Conservation (phyloP, 23 tunicate species). For the Clavelina lepadiformis region DNA sequence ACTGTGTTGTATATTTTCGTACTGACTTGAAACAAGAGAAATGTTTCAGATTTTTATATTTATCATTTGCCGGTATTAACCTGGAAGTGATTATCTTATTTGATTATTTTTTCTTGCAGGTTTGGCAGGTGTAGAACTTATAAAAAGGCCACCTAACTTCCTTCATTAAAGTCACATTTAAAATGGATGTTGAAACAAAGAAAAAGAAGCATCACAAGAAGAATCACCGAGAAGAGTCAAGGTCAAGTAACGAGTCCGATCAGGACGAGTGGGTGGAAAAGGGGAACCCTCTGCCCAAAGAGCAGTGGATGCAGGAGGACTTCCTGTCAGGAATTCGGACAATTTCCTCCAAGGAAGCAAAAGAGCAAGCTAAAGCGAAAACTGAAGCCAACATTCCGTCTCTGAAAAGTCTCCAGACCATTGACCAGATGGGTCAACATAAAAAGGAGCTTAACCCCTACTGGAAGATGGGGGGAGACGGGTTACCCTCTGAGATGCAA, state of each 20-base stretch:
- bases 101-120: too few species aligned
- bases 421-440: constrained; percentile 71
- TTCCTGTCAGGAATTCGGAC: constrained; percentile 44
- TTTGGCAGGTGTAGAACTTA: too few species aligned
- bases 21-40: too few species aligned
- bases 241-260: constrained; percentile 4
- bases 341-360: constrained; percentile 37
- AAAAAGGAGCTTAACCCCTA: constrained; percentile 68
- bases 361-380: constrained; percentile 23
- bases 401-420: constrained; percentile 17
- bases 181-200: too few species aligned
- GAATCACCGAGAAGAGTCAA: constrained; percentile 18
- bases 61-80: too few species aligned
- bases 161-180: too few species aligned
- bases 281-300: neutral
- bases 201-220: constrained; percentile 30
- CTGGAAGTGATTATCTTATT: too few species aligned
- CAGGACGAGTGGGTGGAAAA: constrained; percentile 73
- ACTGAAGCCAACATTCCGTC: constrained; percentile 15
- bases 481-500: constrained; percentile 40
- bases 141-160: too few species aligned
- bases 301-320: constrained; percentile 32
- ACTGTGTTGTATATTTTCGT: too few species aligned
- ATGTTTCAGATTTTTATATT: too few species aligned
- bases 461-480: constrained; percentile 75